Conservation (phyloP, 2,113 vertebrate species). For the Tragelaphus strepsiceros region DNA sequence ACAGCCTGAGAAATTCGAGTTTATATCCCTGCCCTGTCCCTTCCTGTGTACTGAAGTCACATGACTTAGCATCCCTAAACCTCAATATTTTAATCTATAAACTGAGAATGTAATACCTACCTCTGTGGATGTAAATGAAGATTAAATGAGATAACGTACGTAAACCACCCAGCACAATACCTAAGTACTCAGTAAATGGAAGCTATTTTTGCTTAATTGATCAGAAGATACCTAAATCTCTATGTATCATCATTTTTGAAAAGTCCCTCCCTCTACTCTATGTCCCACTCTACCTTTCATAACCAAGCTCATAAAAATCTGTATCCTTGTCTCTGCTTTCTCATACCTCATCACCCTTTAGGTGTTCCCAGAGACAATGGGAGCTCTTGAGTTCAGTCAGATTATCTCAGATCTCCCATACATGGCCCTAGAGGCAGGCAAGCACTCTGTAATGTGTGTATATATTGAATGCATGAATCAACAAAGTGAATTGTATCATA, state of each 20-base stretch:
- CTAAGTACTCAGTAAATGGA: not conserved
- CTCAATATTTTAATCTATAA: not conserved
- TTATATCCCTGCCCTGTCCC: not conserved
- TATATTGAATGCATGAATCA: not conserved
- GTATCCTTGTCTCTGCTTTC: not conserved
- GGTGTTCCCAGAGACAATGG: not conserved
- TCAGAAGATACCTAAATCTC: not conserved
- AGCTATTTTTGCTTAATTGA: not conserved
- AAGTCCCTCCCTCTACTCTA: not conserved
- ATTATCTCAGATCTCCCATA: not conserved
- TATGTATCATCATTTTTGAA: not conserved
- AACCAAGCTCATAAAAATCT: not conserved
- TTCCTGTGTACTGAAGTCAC: not conserved
- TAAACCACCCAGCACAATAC: not conserved
- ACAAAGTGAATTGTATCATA: not conserved
- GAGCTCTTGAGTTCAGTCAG: not conserved
- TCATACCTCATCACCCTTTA: not conserved
- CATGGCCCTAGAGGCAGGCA: not conserved
- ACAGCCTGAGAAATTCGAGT: not conserved
- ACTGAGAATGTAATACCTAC: not conserved
- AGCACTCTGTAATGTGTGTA: not conserved
- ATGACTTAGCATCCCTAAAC: not conserved
- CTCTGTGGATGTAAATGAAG: not conserved
- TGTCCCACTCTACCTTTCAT: not conserved
- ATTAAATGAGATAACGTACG: not conserved